Conservation (phyloP, 2,797 vertebrate genomes). For the Gymnoscopelus microlampas region DNA sequence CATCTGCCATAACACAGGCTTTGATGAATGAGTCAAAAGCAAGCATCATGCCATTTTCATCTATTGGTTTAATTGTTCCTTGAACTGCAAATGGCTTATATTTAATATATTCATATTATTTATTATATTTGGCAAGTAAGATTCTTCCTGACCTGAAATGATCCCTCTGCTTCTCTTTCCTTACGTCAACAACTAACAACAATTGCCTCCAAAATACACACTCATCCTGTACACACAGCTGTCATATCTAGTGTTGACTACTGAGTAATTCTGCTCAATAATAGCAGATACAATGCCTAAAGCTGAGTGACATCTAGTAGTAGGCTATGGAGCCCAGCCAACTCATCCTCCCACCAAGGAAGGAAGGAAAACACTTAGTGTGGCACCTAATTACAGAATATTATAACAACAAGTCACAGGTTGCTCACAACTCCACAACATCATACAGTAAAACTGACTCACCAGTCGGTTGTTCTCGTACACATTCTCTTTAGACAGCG, state of each 20-base stretch:
- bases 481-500: constrained; percentile 94
- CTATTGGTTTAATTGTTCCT: too few species aligned
- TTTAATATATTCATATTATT: too few species aligned
- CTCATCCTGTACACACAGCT: constrained; percentile 2
- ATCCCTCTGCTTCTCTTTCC: constrained; percentile 9
- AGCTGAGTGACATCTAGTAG: neutral
- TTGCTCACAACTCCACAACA: neutral
- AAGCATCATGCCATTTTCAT: too few species aligned
- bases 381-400: constrained; percentile 16
- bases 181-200: constrained; percentile 29
- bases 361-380: neutral
- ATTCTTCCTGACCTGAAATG: too few species aligned
- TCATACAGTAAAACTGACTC: constrained; percentile 68
- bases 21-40: too few species aligned
- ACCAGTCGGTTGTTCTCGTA: constrained; percentile 97
- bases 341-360: neutral
- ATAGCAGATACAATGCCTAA: neutral
- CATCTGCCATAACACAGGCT: constrained; percentile 1
- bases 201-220: constrained; percentile 1
- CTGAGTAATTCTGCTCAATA: neutral
- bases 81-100: too few species aligned
- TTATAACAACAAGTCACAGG: neutral
- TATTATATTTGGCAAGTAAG: too few species aligned
- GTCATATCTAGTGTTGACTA: constrained; percentile 16
- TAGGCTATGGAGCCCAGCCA: neutral